Evolutionary conservation across 1,140 invertebrate species (phyloP), one percentile per base, ranked within the genome.

Genomic region (Drosophila punjabiensis): DNA sequence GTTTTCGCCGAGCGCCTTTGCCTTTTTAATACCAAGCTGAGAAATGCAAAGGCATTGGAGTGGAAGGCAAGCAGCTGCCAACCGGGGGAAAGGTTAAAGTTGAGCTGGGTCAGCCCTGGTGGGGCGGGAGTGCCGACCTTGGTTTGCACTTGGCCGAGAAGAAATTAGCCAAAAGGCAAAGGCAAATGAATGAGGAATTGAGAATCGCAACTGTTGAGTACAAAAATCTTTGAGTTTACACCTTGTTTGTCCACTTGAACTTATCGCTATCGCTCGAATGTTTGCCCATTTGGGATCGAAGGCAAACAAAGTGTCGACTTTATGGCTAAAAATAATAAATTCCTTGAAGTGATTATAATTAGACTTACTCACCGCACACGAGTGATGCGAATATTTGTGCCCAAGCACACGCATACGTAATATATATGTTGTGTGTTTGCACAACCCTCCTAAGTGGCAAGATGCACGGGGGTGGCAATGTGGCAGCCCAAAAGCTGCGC

Each of bases 351-450:
- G 50, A 62, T 78, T 78, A 69, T 69, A 70, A 37, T 32, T 70
- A 45, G 58, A 78, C 16, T 69, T 37, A 78, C 64, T 35, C 28
- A 30, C 50, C 52, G 56, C 68, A 69, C 59, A 69, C 81, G 77
- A 84, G 65, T 78, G 80, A 89, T 89, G 84, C 68, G 63, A 67
- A 81, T 89, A 75, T 84, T 84, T 85, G 73, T 79, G 70, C 52
- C 76, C 37, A 28, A 11, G 59, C 61, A 53, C 37, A 6, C 85
- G 85, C 64, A 89, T 88, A 70, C 85, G 74, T 79, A 69, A 64
- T 70, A 43, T 70, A 43, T 67, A 33, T 61, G 37, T 65, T 67
- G 30, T 61, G 37, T 65, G 48, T 56, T 56, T 64, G 47, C 67
- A 48, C 52, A 50, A 11, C 24, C 33, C 28, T 37, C 37, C 7